Evolutionary conservation across 2,113 vertebrate genomes (phyloP), one percentile per base, ranked within the genome.

Genomic region (Pseudopodoces humilis): DNA sequence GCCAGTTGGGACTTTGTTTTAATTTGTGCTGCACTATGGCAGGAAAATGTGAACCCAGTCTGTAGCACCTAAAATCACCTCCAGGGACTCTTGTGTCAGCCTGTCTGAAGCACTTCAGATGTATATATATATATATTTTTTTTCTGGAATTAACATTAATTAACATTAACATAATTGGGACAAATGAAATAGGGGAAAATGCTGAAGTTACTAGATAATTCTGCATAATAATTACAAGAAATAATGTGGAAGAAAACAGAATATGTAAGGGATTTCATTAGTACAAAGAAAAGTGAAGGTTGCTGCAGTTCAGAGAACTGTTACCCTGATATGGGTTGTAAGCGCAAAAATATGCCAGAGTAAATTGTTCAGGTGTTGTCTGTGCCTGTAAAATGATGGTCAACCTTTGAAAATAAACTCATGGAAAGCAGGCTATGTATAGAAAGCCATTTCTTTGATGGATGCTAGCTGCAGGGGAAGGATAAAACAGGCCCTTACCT

Each of bases 401-500:
- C 72, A 96, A 21, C 58, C 60, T 90, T 88, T 88, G 83, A 83
- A 95, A 94, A 75, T 71, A 90, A 86, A 58, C 76, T 63, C 55
- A 55, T 39, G 39, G 67, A 74, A 83, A 92, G 47, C 13, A 56
- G 55, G 24, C 49, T 88, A 76, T 89, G 58, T 82, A 52, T 49
- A 82, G 68, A 69, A 95, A 93, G 33, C 33, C 75, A 80, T 96
- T 91, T 82, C 35, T 91, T 83, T 95, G 83, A 82, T 86, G 52
- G 85, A 88, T 91, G 81, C 68, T 88, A 94, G 74, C 84, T 91
- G 68, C 84, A 93, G 70, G 53, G 53, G 59, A 23, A 93, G 90
- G 80, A 91, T 86, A 79, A 93, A 94, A 94, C 64, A 86, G 71
- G 37, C 31, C 72, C 69, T 93, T 95, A 67, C 94, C 67, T 93